Percentiles rank a stretch among this genome's conserved stretches.
phyloP scores from a whole-genome alignment of 2,888 invertebrate species.

The Pardosa pseudoannulata region DNA sequence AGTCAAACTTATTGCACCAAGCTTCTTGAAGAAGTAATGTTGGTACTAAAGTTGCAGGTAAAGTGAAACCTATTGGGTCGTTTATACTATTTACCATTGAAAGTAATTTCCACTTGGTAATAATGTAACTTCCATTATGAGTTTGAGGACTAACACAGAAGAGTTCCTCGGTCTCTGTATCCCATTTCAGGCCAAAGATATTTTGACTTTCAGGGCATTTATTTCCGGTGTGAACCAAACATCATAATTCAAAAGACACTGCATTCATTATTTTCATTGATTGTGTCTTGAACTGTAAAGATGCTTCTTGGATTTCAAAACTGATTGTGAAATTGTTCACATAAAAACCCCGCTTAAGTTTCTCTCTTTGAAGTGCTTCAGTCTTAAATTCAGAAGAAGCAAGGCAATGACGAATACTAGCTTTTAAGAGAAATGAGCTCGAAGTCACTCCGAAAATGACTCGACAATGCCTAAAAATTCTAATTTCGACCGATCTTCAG shows the following conservation, averaged over 20 bases:
- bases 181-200: background rate
- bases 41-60: background rate
- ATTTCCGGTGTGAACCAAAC: too few relatives aligned
- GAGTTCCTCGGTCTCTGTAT: background rate
- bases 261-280: background rate
- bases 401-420: too few relatives aligned
- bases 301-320: background rate
- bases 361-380: too few relatives aligned
- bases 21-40: background rate
- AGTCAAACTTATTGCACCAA: too few relatives aligned
- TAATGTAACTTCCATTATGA: background rate
- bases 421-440: background rate
- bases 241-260: too few relatives aligned
- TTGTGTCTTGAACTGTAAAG: background rate
- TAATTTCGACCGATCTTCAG: background rate
- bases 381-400: too few relatives aligned
- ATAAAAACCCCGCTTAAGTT: background rate
- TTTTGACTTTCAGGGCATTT: background rate
- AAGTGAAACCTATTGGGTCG: background rate
- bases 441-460: background rate
- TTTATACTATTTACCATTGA: background rate
- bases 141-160: background rate
- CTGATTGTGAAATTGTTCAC: background rate
- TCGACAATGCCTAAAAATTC: background rate
- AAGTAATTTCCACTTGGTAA: background rate